These are phyloP conservation scores for Huso huso DNA, from an alignment of 2,797 vertebrate genomes.

Conservation along the genomic window DNA sequence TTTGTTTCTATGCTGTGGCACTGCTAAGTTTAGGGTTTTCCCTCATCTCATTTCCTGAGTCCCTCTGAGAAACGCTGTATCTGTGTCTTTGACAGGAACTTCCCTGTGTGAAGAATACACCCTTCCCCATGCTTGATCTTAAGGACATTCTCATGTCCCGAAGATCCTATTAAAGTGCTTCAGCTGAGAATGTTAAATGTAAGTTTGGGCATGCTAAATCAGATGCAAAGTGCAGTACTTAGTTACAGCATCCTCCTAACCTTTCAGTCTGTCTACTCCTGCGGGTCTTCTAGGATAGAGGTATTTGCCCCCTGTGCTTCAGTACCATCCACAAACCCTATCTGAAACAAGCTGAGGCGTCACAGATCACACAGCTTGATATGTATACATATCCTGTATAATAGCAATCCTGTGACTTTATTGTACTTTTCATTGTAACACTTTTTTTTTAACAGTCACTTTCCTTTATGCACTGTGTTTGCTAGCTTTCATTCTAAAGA, in stretches of 20 bases:
- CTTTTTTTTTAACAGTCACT: no score
- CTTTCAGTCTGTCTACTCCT: no score
- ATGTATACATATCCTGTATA: no score
- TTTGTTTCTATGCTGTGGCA: conserved; percentile 11
- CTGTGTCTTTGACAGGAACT: conserved; percentile 6
- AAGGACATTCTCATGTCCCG: conserved; percentile 1
- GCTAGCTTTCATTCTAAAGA: no score
- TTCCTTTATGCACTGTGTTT: no score
- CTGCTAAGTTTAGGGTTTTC: background rate
- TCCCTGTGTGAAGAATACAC: conserved; percentile 4
- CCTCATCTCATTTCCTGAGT: conserved; percentile 20
- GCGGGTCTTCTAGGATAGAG: no score
- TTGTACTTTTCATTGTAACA: no score
- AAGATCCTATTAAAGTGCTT: conserved; percentile 17
- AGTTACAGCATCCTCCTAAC: conserved; percentile 4
- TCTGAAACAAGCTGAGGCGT: no score
- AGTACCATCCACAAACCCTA: no score
- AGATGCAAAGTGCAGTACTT: background rate
- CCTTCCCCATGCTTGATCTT: background rate
- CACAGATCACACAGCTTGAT: no score
- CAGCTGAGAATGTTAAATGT: conserved; percentile 4
- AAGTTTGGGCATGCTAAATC: background rate
- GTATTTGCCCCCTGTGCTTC: no score
- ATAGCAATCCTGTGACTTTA: no score
- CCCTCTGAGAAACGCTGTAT: conserved; percentile 11